Base-by-base conservation (phyloP, 2,888 invertebrate genomes). In the Cantharis nigra region DNA sequence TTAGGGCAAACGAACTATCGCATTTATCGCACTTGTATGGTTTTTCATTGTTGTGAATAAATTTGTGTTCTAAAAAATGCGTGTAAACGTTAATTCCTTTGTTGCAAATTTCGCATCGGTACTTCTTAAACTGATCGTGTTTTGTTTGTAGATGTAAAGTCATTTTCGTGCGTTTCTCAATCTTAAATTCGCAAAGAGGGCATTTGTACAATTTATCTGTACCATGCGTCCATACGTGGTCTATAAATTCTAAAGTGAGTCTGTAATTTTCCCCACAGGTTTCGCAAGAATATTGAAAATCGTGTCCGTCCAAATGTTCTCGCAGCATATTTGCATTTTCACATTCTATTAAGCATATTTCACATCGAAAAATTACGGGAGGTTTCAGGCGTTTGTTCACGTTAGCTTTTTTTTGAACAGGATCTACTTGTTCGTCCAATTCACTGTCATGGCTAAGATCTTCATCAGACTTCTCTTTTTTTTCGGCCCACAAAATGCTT, bases 291-390 rank as follows among this genome's bases (percentile, higher is more conserved):
- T 28, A 69, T 13, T 63, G 63, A 26, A 69, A 72, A 3, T 72
- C 76, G 63, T 76, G 76, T 4, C 3, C 69, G 9, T 72, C 23
- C 3, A 69, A 28, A 64, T 76, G 76, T 7, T 20, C 26, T 10
- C 62, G 30, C 2, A 76, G 2, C 13, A 28, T 20, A 18, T 5
- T n/a, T 2, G 63, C 65, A 2, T 69, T 76, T 2, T 65, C 16
- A 16, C 74, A 72, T 3, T 14, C n/a, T 5, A 23, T 3, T 18
- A 26, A 30, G 63, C 79, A 79, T 13, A 79, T 72, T 28, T 79
- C 77, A 30, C 79, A 79, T 30, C 26, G 16, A 63, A 70, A 20
- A 70, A 23, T 70, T 16, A n/a, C 4, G 3, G n/a, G 64, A n/a
- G 63, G 70, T 65, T 11, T 30, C 3, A n/a, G 2, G n/a, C n/a